Percentiles rank a stretch among this genome's conserved stretches.
Evolutionary conservation across 1,140 invertebrate species (phyloP).

Genomic region (Stratiolaelaps scimitus): DNA sequence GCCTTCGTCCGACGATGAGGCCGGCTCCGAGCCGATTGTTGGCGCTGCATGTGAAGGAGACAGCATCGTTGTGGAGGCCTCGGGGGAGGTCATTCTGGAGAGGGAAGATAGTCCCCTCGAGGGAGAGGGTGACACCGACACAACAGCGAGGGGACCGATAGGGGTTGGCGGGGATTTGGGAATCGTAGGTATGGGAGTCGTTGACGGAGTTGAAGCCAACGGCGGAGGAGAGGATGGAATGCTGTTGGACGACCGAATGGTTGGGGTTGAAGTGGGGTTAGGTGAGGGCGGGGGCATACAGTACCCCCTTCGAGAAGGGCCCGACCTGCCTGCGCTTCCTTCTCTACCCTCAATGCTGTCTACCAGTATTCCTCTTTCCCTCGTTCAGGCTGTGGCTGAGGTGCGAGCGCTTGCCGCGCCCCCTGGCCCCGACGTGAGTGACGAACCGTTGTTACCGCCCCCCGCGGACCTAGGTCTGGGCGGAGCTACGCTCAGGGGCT

Average conservation of each 20-base stretch:
- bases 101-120: conserved; percentile 2
- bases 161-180: too few species aligned
- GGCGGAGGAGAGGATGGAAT: too few species aligned
- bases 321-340: background rate
- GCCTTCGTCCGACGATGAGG: conserved; percentile 7
- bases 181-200: too few species aligned
- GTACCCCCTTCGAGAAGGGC: background rate
- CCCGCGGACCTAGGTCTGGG: conserved; percentile 20
- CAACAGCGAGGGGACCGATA: too few species aligned
- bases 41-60: conserved; percentile 1
- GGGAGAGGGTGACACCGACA: too few species aligned
- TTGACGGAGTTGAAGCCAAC: too few species aligned
- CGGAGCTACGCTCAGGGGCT: conserved; percentile 26
- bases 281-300: too few species aligned
- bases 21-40: conserved; percentile 10
- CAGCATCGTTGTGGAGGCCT: conserved; percentile 3
- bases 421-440: conserved; percentile 25
- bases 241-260: too few species aligned
- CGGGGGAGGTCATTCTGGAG: conserved; percentile 13
- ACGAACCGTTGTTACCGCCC: conserved; percentile 22
- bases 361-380: conserved; percentile 15
- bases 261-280: too few species aligned
- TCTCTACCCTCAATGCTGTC: too few species aligned
- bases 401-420: conserved; percentile 27
- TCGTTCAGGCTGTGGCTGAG: conserved; percentile 27